These are phyloP conservation scores for Vulpes vulpes DNA, from an alignment of 2,113 vertebrate genomes.

Conservation along the genomic window DNA sequence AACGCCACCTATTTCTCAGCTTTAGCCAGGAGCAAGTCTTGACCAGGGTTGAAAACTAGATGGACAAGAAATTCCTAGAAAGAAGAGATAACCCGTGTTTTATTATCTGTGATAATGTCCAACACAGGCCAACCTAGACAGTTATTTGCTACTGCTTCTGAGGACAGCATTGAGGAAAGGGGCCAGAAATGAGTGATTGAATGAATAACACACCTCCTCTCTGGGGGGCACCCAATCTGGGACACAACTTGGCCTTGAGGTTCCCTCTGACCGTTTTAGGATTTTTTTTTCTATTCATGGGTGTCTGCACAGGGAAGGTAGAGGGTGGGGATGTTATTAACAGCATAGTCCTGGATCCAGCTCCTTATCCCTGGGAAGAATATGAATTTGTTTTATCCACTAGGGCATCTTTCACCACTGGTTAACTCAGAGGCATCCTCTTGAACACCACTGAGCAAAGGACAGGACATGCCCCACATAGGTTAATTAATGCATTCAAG, in stretches of 20 bases:
- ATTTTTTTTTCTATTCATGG: background rate
- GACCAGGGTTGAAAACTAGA: background rate
- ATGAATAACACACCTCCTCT: background rate
- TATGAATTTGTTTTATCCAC: background rate
- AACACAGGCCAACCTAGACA: background rate
- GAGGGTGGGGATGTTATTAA: background rate
- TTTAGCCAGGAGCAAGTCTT: background rate
- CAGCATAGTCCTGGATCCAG: background rate
- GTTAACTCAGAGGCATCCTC: background rate
- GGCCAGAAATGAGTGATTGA: background rate
- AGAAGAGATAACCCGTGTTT: background rate
- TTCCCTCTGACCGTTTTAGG: background rate
- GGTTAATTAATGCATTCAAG: background rate
- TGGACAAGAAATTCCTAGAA: conserved; percentile 31
- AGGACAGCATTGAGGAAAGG: background rate
- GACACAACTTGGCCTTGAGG: background rate
- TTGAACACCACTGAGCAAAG: background rate
- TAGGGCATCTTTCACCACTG: background rate
- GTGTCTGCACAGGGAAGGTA: background rate
- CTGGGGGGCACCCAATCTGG: background rate
- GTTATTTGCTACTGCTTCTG: background rate
- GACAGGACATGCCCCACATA: background rate
- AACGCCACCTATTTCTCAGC: background rate
- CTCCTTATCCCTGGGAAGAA: background rate
- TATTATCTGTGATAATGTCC: background rate